These are phyloP conservation scores for Illadopsis cleaveri DNA, from an alignment of 2,113 vertebrate species.

Conservation along the genomic window DNA sequence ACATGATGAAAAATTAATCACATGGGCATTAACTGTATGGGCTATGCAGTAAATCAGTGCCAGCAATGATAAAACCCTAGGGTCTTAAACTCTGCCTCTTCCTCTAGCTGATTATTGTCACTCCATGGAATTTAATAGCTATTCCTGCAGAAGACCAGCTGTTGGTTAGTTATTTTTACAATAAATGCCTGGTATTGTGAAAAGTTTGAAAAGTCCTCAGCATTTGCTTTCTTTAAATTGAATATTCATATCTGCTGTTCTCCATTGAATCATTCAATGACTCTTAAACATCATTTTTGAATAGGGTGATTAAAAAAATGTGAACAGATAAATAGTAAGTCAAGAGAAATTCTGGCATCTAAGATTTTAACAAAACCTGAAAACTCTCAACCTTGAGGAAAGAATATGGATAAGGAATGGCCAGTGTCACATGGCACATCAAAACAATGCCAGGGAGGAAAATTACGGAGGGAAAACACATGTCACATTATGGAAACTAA, in stretches of 20 bases:
- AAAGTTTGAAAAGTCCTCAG: neutral
- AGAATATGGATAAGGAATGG: neutral
- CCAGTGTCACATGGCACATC: neutral
- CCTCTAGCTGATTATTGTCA: neutral
- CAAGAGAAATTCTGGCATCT: neutral
- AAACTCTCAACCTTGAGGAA: neutral
- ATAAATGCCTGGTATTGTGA: neutral
- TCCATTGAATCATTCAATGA: neutral
- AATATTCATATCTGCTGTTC: neutral
- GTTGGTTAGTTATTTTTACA: neutral
- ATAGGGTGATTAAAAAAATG: neutral
- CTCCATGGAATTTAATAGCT: neutral
- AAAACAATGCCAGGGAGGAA: neutral
- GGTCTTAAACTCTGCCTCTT: neutral
- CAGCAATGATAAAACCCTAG: neutral
- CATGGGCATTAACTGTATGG: neutral
- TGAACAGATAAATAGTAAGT: neutral
- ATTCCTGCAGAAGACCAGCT: neutral
- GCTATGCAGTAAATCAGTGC: neutral
- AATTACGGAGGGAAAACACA: neutral
- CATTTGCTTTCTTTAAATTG: neutral
- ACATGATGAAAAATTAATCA: conserved; percentile 15
- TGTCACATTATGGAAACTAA: neutral
- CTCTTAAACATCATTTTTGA: neutral
- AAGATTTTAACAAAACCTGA: neutral